These are phyloP conservation scores for Poeciliopsis paucimaculata DNA, from an alignment of 2,797 vertebrate genomes.

Conservation along the genomic window DNA sequence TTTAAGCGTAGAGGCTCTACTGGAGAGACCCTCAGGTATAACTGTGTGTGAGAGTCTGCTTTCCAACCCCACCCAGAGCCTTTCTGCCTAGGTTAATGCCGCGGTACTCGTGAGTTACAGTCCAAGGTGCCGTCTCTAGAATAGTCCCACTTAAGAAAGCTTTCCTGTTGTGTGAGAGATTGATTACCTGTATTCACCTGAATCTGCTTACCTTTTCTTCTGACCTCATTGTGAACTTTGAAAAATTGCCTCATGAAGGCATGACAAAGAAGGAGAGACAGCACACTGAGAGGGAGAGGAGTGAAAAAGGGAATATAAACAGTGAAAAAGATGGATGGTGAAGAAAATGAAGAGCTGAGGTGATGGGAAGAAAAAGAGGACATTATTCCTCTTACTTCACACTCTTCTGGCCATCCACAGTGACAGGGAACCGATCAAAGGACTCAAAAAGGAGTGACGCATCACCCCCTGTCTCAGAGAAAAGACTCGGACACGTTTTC, in stretches of 20 bases:
- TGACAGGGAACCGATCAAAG: slow-evolving; percentile 53
- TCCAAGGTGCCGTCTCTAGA: slow-evolving; percentile 55
- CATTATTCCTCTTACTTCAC: slow-evolving; percentile 42
- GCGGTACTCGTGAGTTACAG: slow-evolving; percentile 55
- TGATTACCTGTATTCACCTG: slow-evolving; percentile 57
- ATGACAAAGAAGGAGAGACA: slow-evolving; percentile 25
- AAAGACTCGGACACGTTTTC: slow-evolving; percentile 47
- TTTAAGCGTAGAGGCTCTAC: slow-evolving; percentile 96
- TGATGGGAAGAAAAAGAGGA: slow-evolving; percentile 20
- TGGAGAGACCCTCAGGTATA: slow-evolving; percentile 94
- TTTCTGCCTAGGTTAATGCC: slow-evolving; percentile 57
- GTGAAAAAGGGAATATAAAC: slow-evolving; percentile 13
- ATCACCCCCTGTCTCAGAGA: slow-evolving; percentile 31
- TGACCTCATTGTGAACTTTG: slow-evolving; percentile 67
- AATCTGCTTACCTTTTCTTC: slow-evolving; percentile 53
- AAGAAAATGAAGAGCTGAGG: slow-evolving; percentile 19
- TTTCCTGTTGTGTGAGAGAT: slow-evolving; percentile 56
- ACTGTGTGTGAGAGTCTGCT: slow-evolving; percentile 24
- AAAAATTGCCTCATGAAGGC: slow-evolving; percentile 66
- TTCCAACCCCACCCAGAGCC: slow-evolving; percentile 6
- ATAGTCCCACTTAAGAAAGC: slow-evolving; percentile 44
- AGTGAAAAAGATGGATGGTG: slow-evolving; percentile 11
- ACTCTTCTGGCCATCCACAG: slow-evolving; percentile 45
- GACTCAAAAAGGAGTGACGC: slow-evolving; percentile 50
- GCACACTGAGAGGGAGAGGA: slow-evolving; percentile 18